Base-by-base conservation (phyloP, 2,888 invertebrate genomes). In the Periphyllus acericola region DNA sequence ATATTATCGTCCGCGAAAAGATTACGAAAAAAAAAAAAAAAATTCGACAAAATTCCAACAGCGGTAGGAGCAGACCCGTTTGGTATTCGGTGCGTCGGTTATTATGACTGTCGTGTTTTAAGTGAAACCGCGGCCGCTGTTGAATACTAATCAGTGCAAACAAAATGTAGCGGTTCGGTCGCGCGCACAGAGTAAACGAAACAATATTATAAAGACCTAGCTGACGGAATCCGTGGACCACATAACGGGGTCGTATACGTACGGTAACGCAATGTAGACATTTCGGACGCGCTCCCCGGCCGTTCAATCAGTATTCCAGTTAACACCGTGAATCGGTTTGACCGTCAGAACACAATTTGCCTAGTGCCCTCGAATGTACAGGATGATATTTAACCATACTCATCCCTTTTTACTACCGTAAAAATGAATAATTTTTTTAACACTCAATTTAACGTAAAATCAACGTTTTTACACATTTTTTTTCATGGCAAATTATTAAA, bases 131-230 rank as follows among this genome's bases (percentile, higher is more conserved):
- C 32, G 29, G 25, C 1, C 9, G 29, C 29, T 29, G 81, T 40
- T 81, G 81, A 81, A 81, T 81, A 68, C 29, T 68, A 46, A 81
- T 46, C 46, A 71, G 68, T 21, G 68, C 32, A 68, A 81, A 81
- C n/a, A 81, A 68, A 40, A 29, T n/a, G 68, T 29, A 14, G 36
- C 60, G 19, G 55, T 34, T 25, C 32, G 78, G 66, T 36, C 80
- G 40, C 36, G 36, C 5, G 40, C 66, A 40, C 75, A 29, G 46
- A 76, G 75, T 17, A 84, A 84, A 76, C 66, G 46, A 76, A 32
- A 76, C 66, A 25, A 60, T 6, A 6, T 21, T 25, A 25, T 6
- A 21, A n/a, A 74, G 60, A 40, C 40, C 74, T n/a, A n/a, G 17
- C 11, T 46, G 46, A 36, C 19, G 6, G 25, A 75, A 83, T 75